Percentiles rank a stretch among this genome's conserved stretches.
phyloP scores from a whole-genome alignment of 2,797 vertebrate genomes.

The Pangasius mekongensis region DNA sequence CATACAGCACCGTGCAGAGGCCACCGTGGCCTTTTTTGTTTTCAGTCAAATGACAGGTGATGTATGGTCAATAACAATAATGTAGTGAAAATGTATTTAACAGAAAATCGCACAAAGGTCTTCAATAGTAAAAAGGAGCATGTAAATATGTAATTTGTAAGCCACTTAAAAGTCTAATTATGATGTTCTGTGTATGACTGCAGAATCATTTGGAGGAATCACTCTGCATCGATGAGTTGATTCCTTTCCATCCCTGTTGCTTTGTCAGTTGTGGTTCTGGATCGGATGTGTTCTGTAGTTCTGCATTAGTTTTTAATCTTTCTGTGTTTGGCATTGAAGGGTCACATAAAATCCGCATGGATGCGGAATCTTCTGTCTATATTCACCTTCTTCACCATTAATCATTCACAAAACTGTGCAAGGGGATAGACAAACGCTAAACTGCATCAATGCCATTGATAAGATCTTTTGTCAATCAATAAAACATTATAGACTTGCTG shows the following conservation, averaged over 20 bases:
- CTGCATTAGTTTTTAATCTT: not conserved
- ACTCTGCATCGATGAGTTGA: too few species aligned
- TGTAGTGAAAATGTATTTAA: not conserved
- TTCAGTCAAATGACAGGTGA: not conserved
- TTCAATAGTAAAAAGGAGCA: not conserved
- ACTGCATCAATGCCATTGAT: slow-evolving; percentile 19
- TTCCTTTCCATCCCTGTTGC: not conserved
- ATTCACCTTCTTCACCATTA: not conserved
- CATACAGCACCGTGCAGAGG: not conserved
- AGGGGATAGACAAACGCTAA: not conserved
- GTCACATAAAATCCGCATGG: not conserved
- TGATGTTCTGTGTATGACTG: not conserved
- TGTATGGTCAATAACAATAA: not conserved
- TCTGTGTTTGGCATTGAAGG: not conserved
- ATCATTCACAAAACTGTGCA: not conserved
- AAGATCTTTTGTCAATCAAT: slow-evolving; percentile 35
- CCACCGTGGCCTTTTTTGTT: not conserved
- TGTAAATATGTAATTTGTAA: not conserved
- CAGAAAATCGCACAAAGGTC: not conserved
- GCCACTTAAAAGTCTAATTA: not conserved
- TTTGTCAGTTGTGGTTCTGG: not conserved
- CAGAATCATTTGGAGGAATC: not conserved
- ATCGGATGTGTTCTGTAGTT: not conserved
- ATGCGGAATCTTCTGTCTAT: not conserved
- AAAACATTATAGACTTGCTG: slow-evolving; percentile 28